Conservation (phyloP, 2,797 vertebrate species). For the Labroides dimidiatus region DNA sequence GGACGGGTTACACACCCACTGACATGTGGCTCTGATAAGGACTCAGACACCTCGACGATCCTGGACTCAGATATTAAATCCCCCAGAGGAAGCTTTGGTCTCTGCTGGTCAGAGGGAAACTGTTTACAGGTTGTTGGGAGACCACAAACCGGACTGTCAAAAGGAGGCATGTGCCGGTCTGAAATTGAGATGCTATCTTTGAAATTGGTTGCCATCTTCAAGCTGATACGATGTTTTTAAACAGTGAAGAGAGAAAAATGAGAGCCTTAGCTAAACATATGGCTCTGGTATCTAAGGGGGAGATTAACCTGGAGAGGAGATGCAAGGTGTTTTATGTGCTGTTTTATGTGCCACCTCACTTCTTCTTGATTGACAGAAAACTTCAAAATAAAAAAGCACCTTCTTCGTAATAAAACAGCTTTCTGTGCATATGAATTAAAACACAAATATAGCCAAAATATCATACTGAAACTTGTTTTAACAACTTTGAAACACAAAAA, state of each 20-base stretch:
- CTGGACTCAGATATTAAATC: constrained; percentile 14
- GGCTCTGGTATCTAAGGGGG: too few species aligned
- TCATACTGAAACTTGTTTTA: too few species aligned
- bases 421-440: too few species aligned
- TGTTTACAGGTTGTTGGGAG: constrained; percentile 41
- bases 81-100: constrained; percentile 6
- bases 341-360: too few species aligned
- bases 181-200: constrained; percentile 71
- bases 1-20: constrained; percentile 15
- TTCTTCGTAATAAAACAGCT: too few species aligned
- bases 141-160: constrained; percentile 44
- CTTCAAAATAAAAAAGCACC: too few species aligned
- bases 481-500: too few species aligned
- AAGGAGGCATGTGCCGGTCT: constrained; percentile 34
- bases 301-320: too few species aligned
- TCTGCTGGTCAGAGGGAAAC: constrained; percentile 21
- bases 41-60: constrained; percentile 38
- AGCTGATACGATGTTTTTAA: constrained; percentile 58
- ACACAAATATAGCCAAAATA: too few species aligned
- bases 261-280: constrained; percentile 17
- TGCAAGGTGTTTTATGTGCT: too few species aligned
- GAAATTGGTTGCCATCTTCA: constrained; percentile 66
- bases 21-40: constrained; percentile 52
- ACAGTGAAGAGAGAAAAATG: constrained; percentile 17
- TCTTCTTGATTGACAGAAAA: too few species aligned